Base-by-base conservation (phyloP, 2,797 vertebrate genomes). In the Hylomyscus alleni region DNA sequence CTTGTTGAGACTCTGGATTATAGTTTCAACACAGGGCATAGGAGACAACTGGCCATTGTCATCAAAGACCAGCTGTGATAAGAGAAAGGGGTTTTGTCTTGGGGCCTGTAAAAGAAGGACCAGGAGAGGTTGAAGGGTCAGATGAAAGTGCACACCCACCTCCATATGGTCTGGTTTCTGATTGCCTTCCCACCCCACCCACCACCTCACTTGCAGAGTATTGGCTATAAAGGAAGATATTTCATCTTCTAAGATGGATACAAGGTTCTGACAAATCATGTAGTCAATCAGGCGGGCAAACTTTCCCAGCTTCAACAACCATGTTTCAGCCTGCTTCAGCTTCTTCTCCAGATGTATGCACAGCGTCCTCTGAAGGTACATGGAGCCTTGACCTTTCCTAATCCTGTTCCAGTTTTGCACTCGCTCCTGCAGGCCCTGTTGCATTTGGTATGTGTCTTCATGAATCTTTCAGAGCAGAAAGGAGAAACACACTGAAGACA, bases 181-280 rank as follows among this genome's bases (percentile, higher is more conserved):
- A 50, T 37, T 24, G 31, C 76, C 69, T 77, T 60, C n/a, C 94
- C 91, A 75, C 76, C 86, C 60, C 34, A 34, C 80, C 93, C 86
- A 83, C 40, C 89, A 77, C 65, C 96, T 98, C 93, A 99, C 99
- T 99, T 99, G 98, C 78, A 99, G 77, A 80, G 98, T 77, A 14
- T 80, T 94, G 58, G 65, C 76, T 78, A 99, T 98, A 85, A 99
- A 99, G 17, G 95, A 91, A 1, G 62, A 76, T 76, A 98, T 96
- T 44, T 99, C 98, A 44, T 96, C 77, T 56, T 97, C 98, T 91
- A 98, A 85, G 58, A 99, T 65, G 0, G 98, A 98, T 95, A 98
- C 93, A 0, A 99, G 97, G 89, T 84, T 98, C 98, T 99, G 99
- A 73, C 98, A 97, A 15, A 98, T 98, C 98, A 99, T 99, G 34